A percentile compares a stretch with the other conserved stretches of the same genome.
Conservation (phyloP, 2,888 invertebrate genomes). For the Ectemnius cavifrons region DNA sequence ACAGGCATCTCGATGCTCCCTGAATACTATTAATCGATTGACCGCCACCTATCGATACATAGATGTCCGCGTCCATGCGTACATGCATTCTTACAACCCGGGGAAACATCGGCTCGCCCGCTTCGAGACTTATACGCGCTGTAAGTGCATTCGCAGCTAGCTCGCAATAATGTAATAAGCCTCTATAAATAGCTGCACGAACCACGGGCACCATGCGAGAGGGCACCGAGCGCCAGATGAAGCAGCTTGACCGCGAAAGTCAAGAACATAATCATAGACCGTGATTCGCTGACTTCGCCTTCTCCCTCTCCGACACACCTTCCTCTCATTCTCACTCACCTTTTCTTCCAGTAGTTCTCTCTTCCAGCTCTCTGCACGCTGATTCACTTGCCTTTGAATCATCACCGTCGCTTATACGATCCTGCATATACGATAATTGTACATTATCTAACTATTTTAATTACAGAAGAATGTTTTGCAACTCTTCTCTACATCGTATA, state of each 20-base stretch:
- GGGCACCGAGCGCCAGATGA: conserved; percentile 62
- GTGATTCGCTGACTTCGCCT: conserved; percentile 50
- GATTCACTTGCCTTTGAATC: not conserved
- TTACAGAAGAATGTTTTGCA: too few relatives aligned
- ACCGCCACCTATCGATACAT: conserved; percentile 41
- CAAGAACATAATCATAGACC: conserved; percentile 74
- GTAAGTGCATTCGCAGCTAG: conserved; percentile 63
- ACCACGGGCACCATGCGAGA: conserved; percentile 51
- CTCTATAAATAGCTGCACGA: conserved; percentile 70
- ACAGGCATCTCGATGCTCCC: conserved; percentile 54
- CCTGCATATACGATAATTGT: conserved; percentile 25
- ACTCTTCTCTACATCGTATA: too few relatives aligned
- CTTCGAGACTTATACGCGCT: too few relatives aligned
- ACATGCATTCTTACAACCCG: too few relatives aligned
- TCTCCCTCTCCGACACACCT: conserved; percentile 14
- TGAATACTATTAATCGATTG: conserved; percentile 66
- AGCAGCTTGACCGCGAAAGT: conserved; percentile 72
- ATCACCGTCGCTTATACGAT: conserved; percentile 22
- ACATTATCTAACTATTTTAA: conserved; percentile 5
- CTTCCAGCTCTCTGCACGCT: conserved; percentile 10
- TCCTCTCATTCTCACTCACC: conserved; percentile 25
- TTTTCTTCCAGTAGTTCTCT: conserved; percentile 15
- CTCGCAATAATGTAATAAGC: conserved; percentile 74
- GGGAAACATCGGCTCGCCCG: too few relatives aligned
- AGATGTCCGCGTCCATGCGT: conserved; percentile 9